These are phyloP conservation scores for Poliocrania exsul DNA, from an alignment of 2,797 vertebrate species.

Conservation along the genomic window DNA sequence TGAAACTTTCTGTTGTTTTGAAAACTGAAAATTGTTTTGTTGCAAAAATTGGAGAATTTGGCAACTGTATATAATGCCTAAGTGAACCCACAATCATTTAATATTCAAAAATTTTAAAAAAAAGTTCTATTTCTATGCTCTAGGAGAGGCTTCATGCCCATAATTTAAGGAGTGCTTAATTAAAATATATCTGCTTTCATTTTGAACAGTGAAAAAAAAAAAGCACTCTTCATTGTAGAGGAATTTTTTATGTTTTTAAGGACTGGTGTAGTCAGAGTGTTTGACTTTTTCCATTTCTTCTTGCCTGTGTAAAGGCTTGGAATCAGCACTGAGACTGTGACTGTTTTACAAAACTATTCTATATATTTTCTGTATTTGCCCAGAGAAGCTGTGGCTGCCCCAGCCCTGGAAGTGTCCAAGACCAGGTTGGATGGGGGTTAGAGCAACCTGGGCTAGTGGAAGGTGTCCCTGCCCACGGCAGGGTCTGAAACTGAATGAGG, in stretches of 20 bases:
- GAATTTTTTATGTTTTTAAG: not conserved
- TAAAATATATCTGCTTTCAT: not conserved
- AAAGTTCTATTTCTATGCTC: not conserved
- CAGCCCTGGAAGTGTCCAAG: not conserved
- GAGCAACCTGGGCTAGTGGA: not conserved
- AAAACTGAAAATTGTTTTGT: not conserved
- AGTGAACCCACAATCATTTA: not conserved
- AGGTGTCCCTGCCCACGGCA: not conserved
- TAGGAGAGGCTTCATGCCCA: not conserved
- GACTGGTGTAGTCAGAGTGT: not conserved
- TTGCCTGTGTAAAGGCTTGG: not conserved
- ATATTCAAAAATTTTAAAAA: not conserved
- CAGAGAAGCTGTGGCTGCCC: not conserved
- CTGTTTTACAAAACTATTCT: not conserved
- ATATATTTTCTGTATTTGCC: not conserved
- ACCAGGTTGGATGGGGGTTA: not conserved
- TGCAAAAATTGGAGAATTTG: not conserved
- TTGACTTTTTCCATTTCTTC: not conserved
- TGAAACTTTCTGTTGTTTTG: not conserved
- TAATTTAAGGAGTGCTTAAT: not conserved
- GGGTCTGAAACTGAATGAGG: accelerated
- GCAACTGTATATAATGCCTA: not conserved
- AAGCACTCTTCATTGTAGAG: not conserved
- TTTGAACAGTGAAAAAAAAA: not conserved
- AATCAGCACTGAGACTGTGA: not conserved